These are phyloP conservation scores for Diadophis punctatus DNA, from an alignment of 2,113 vertebrate genomes.

Conservation along the genomic window DNA sequence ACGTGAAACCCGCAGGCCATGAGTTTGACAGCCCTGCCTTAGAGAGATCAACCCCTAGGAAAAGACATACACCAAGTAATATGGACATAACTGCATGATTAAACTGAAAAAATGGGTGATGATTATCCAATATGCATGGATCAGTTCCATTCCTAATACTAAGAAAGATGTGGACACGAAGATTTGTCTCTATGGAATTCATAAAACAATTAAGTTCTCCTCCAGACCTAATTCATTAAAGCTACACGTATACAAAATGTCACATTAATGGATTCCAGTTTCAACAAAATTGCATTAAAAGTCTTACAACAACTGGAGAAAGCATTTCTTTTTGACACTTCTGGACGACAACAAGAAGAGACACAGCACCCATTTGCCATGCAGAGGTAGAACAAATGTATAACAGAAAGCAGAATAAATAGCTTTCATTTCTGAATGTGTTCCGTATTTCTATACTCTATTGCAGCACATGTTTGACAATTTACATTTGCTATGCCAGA, in stretches of 20 bases:
- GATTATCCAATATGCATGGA: too few species aligned
- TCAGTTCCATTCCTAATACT: background rate
- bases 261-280: background rate
- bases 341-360: slow-evolving; percentile 42
- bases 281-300: slow-evolving; percentile 37
- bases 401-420: slow-evolving; percentile 52
- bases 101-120: background rate
- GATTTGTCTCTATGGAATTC: background rate
- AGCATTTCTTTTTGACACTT: slow-evolving; percentile 50
- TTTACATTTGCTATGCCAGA: slow-evolving; percentile 54
- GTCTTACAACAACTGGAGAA: slow-evolving; percentile 13
- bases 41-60: background rate
- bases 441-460: slow-evolving; percentile 47
- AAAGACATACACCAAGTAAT: background rate
- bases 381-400: slow-evolving; percentile 38
- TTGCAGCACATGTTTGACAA: slow-evolving; percentile 42
- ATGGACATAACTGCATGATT: background rate
- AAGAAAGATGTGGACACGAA: background rate
- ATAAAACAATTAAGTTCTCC: slow-evolving; percentile 26
- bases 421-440: slow-evolving; percentile 58
- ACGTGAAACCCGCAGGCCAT: too few species aligned
- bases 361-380: slow-evolving; percentile 55
- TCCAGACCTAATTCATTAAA: slow-evolving; percentile 44
- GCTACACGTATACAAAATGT: slow-evolving; percentile 13
- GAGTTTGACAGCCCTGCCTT: too few species aligned